phyloP scores from a whole-genome alignment of 2,888 invertebrate species.

The Epistrophe grossulariae region DNA sequence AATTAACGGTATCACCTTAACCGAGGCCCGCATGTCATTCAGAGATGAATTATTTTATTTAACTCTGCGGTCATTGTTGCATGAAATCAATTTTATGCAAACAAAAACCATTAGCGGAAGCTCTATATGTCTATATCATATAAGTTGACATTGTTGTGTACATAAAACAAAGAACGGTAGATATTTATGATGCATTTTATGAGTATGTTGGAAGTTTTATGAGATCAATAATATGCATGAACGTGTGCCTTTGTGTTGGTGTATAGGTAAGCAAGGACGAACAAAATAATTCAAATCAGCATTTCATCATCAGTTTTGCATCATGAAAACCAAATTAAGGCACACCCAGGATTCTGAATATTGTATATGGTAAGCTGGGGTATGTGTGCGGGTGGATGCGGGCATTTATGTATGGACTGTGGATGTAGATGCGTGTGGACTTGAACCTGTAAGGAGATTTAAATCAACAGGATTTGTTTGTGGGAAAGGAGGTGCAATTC shows the following conservation, averaged over 20 bases:
- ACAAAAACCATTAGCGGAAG: conserved; percentile 47
- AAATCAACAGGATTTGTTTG: conserved; percentile 38
- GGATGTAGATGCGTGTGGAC: neutral
- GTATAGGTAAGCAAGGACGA: conserved; percentile 34
- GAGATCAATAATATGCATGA: conserved; percentile 7
- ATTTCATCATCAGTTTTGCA: conserved; percentile 68
- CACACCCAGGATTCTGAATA: conserved; percentile 23
- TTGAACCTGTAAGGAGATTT: conserved; percentile 23
- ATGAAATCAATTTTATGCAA: conserved; percentile 64
- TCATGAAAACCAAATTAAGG: conserved; percentile 67
- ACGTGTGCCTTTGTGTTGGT: neutral
- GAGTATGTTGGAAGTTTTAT: neutral
- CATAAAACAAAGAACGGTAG: conserved; percentile 27
- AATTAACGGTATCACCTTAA: conserved; percentile 46
- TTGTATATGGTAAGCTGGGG: neutral
- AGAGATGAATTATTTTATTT: conserved; percentile 58
- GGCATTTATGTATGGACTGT: neutral
- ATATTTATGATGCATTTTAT: conserved; percentile 4
- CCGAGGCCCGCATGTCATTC: conserved; percentile 16
- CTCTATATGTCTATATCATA: neutral
- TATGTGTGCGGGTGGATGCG: neutral
- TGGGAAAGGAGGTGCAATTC: neutral
- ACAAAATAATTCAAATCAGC: conserved; percentile 29
- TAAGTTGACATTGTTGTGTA: conserved; percentile 6
- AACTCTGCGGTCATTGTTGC: conserved; percentile 38